These are phyloP conservation scores for Lanius collurio DNA, from an alignment of 2,113 vertebrate genomes.

Conservation along the genomic window DNA sequence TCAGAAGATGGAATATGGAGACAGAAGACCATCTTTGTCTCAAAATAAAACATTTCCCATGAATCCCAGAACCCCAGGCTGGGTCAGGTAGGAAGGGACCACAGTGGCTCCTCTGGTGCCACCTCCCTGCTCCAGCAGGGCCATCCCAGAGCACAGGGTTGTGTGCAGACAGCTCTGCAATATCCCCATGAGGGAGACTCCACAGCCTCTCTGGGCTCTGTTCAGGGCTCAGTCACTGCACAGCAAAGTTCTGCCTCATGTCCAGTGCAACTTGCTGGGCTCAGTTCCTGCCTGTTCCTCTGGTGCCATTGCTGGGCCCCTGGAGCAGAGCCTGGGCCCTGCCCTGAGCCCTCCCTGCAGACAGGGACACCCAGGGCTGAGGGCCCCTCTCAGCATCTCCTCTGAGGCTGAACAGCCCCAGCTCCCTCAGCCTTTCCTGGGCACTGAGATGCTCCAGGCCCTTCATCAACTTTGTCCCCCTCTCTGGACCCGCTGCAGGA, in stretches of 20 bases:
- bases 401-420: not conserved
- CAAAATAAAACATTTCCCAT: not conserved
- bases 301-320: not conserved
- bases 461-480: not conserved
- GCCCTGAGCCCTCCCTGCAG: not conserved
- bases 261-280: not conserved
- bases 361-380: not conserved
- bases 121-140: not conserved
- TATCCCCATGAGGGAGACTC: not conserved
- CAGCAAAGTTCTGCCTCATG: not conserved
- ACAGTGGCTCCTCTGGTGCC: not conserved
- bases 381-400: not conserved
- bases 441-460: not conserved
- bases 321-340: not conserved
- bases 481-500: not conserved
- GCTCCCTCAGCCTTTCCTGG: not conserved
- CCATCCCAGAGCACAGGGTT: not conserved
- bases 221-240: fast-evolving
- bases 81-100: not conserved
- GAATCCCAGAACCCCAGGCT: not conserved
- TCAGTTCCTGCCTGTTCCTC: not conserved
- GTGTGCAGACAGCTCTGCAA: not conserved
- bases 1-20: not conserved
- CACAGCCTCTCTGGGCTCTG: not conserved
- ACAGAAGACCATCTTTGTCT: not conserved